phyloP scores from a whole-genome alignment of 1,140 invertebrate species.

The Brachionus calyciflorus region DNA sequence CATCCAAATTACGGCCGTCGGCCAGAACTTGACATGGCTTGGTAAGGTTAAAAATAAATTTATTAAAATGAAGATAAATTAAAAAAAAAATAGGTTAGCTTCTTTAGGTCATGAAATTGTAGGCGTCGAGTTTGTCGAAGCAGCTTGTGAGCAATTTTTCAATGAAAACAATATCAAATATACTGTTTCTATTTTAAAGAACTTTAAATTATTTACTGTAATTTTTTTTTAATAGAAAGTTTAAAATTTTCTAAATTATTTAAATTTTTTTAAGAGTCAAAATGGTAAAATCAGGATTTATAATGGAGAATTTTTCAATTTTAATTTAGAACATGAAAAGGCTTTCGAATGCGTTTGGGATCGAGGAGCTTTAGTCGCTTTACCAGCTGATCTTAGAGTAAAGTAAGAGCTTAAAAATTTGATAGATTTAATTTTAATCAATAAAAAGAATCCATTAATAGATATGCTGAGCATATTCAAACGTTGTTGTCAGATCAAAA shows the following conservation, averaged over 20 bases:
- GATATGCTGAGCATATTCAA: neutral
- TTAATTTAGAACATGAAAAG: neutral
- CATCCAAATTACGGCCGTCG: no score
- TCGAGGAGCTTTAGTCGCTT: conserved; percentile 28
- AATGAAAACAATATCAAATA: conserved; percentile 24
- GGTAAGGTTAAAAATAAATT: no score
- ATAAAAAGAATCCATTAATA: neutral
- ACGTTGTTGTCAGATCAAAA: neutral
- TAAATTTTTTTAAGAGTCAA: neutral
- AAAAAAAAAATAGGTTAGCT: no score
- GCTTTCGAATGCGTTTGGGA: conserved; percentile 40
- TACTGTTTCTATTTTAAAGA: neutral
- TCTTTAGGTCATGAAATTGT: conserved; percentile 7
- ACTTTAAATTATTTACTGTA: conserved; percentile 41
- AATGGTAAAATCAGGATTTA: conserved; percentile 7
- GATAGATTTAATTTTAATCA: neutral
- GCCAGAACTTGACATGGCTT: no score
- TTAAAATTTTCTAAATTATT: neutral
- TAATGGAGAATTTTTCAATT: conserved; percentile 43
- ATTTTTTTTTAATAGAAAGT: neutral
- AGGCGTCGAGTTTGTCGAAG: conserved; percentile 8
- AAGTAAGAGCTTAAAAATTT: neutral
- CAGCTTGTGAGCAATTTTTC: conserved; percentile 35
- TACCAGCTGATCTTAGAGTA: neutral
- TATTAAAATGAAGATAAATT: no score